phyloP scores from a whole-genome alignment of 2,113 vertebrate genomes.

The Pipra filicauda region DNA sequence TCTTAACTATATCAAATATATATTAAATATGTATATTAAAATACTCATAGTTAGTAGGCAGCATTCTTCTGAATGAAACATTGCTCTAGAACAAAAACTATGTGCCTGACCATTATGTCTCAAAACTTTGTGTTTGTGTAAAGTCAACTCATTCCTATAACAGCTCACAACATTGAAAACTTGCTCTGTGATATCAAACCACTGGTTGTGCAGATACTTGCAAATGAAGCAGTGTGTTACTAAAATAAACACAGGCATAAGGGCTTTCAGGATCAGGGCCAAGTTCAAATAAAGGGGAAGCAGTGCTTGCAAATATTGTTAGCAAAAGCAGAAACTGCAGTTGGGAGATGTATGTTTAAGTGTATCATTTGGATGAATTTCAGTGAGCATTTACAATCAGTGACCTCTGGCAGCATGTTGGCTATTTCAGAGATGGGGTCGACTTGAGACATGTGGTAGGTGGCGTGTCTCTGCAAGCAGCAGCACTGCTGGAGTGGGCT shows the following conservation, averaged over 20 bases:
- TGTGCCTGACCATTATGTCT: background rate
- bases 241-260: constrained; percentile 47
- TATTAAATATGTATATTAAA: background rate
- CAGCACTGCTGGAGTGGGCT: background rate
- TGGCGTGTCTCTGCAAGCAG: constrained; percentile 20
- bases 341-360: background rate
- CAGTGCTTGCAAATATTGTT: background rate
- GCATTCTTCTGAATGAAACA: background rate
- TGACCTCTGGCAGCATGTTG: background rate
- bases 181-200: background rate
- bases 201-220: constrained; percentile 8
- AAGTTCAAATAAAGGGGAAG: background rate
- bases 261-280: constrained; percentile 26
- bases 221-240: constrained; percentile 18
- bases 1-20: background rate
- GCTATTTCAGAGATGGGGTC: background rate
- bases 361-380: background rate
- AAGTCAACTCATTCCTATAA: background rate
- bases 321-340: background rate
- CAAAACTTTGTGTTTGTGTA: background rate
- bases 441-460: constrained; percentile 1
- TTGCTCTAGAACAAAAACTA: background rate
- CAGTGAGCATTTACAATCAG: background rate
- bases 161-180: background rate
- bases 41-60: background rate